Percentiles rank a stretch among this genome's conserved stretches.
These are phyloP conservation scores for Xenus cinereus DNA, from an alignment of 2,113 vertebrate species.

Conservation along the genomic window DNA sequence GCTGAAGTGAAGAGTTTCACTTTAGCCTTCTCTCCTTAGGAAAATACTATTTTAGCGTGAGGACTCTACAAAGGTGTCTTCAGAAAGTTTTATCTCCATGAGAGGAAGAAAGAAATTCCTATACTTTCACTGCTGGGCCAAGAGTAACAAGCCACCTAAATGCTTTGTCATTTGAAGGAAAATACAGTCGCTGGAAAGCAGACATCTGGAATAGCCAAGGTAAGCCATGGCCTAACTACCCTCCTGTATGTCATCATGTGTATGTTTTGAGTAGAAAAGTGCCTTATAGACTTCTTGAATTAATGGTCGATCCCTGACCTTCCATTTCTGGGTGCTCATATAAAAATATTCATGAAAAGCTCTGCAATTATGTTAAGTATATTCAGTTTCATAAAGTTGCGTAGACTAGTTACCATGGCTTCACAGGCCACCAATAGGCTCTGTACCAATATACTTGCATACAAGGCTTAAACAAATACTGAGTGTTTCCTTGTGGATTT, in stretches of 20 bases:
- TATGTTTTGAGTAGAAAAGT: background rate
- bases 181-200: background rate
- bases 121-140: background rate
- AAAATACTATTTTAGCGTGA: background rate
- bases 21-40: background rate
- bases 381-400: background rate
- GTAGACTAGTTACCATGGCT: background rate
- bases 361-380: background rate
- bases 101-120: background rate
- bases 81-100: background rate
- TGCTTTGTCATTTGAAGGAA: background rate
- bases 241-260: background rate
- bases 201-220: background rate
- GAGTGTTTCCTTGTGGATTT: background rate
- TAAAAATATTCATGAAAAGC: background rate
- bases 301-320: background rate
- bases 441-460: background rate
- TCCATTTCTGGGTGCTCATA: background rate
- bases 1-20: background rate
- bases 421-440: background rate
- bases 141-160: background rate
- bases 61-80: background rate
- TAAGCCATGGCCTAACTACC: background rate
- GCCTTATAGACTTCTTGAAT: background rate
- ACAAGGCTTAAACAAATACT: background rate